Evolutionary conservation across 2,797 vertebrate genomes (phyloP), one percentile per base, ranked within the genome.

Genomic region (Loris lydekkerianus): DNA sequence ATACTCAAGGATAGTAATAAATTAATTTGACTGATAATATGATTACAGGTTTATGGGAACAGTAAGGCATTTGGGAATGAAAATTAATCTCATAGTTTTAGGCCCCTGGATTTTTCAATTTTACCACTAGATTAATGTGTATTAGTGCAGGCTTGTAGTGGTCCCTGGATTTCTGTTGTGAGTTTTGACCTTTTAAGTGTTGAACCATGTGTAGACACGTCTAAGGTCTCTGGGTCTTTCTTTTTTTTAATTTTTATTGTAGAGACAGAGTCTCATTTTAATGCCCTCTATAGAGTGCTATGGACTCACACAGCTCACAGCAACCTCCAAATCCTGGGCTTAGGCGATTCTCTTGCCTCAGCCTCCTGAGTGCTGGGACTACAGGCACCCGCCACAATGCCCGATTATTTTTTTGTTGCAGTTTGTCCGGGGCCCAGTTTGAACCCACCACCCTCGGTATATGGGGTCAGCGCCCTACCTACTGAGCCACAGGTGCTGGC

Each of bases 111-210:
- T 23, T 82, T 81, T 85, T 73, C 7, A 37, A 4, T 73, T 69
- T 85, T 70, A 31, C 60, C 75, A 3, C 72, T 75, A 65, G 72
- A 81, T 43, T 40, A 56, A 43, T 43, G 4, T 49, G 34, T 14
- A 2, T 40, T 29, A 67, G 8, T 63, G 5, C 40, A 73, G 10
- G 4, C 34, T 67, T 91, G 37, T 95, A 78, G 20, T 81, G 53
- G 43, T 29, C 84, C 34, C 7, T 20, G 29, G 7, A 15, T 73
- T 15, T 94, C 13, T 76, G 31, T 72, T 80, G 76, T 60, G 73
- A 61, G 9, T 88, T 46, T 90, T 90, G 13, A 73, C 86, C 25
- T 86, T 94, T 46, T 67, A 31, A 83, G 25, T 77, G 15, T 80
- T 88, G 49, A 58, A 84, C 31, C 31, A 53, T 58, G 18, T 76